Evolutionary conservation across 2,113 vertebrate genomes (phyloP).

Genomic region (Geococcyx californianus): DNA sequence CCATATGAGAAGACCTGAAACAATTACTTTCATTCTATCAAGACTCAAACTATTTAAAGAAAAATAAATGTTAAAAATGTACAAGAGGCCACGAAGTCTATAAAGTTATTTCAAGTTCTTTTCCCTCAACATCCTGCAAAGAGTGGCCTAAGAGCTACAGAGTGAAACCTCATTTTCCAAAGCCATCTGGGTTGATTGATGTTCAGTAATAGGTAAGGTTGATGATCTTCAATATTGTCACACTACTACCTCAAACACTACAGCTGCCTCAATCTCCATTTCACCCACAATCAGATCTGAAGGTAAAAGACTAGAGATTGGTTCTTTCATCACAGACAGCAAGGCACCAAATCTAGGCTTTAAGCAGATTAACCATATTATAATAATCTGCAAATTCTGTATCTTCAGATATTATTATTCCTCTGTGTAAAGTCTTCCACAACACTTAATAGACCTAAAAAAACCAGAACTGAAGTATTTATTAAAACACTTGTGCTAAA

Average conservation of each 20-base stretch:
- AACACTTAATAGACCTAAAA: neutral
- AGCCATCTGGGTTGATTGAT: neutral
- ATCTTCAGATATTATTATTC: neutral
- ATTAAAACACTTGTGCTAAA: neutral
- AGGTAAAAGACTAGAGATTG: neutral
- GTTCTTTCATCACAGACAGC: neutral
- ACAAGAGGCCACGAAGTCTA: neutral
- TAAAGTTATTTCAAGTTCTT: neutral
- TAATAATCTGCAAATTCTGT: neutral
- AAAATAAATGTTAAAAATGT: neutral
- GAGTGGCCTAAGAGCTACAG: neutral
- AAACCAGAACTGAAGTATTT: neutral
- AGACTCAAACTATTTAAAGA: neutral
- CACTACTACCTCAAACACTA: neutral
- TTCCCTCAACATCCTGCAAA: neutral
- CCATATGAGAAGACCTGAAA: neutral
- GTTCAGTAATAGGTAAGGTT: neutral
- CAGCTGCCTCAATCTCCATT: neutral
- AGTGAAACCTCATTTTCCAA: neutral
- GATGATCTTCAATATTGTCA: neutral
- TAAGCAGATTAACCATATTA: neutral
- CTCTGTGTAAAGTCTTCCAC: neutral
- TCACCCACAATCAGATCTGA: neutral
- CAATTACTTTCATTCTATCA: neutral
- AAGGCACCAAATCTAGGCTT: neutral